Base-by-base conservation (phyloP, 92 coral and sea anemone genomes). In the Nematostella vectensis region DNA sequence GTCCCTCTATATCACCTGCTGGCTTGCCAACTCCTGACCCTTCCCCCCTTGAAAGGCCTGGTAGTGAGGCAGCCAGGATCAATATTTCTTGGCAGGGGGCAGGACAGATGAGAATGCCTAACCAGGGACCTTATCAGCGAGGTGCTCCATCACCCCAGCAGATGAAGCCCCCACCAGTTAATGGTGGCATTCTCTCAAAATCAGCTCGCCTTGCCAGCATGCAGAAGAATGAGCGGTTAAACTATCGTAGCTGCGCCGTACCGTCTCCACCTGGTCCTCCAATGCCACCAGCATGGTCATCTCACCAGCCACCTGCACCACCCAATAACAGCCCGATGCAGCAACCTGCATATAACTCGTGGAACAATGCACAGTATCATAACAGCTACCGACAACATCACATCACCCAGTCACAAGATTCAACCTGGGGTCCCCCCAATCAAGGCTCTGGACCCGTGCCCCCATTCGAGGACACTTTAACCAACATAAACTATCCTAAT, bases 1-100 rank as follows among this genome's bases (percentile, higher is more conserved):
- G 69, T 19, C 76, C 84, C 2, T 55, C 82, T 17, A 45, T 62
- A 48, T 79, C 94, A 2, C 88, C 96, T 0, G 59, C 65, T 59
- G 67, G 81, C 25, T 55, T 87, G 37, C 86, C 96, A 22, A 81
- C 96, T 20, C 96, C 89, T 26, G 91, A 88, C 52, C 85, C 94
- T 28, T 78, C 87, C 25, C 94, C 87, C 8, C 64, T 78, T 22
- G 96, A 83, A 22, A 80, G 79, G 38, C 70, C 72, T 20, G 85
- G 83, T 36, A 78, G 79, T 3, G 82, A 74, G 19, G 66, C 66
- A 19, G 93, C 84, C 42, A 67, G 88, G 61, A 87, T 78, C 27
- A 88, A 83, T 58, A 76, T 75, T 29, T 79, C 94, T n/a, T 88
- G 95, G 94, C 72, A 69, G 47, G 94, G 86, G 23, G 53, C 44